Base-by-base conservation (phyloP, 2,797 vertebrate species). In the Gadopsis bispinosus region DNA sequence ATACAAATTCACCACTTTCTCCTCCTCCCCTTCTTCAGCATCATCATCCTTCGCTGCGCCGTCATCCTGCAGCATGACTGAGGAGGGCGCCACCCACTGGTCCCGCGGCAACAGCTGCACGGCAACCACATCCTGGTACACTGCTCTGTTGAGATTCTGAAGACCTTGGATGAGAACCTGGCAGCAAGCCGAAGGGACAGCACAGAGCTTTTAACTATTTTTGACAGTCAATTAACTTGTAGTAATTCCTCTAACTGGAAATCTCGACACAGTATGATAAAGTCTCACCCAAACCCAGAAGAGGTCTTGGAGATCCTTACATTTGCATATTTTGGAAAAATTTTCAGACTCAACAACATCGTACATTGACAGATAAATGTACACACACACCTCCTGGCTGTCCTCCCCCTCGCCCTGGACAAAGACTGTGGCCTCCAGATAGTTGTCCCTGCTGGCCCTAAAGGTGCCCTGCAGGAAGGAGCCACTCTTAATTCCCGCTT, bases 161-260 rank as follows among this genome's bases (percentile, higher is more conserved):
- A 99, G 95, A 76, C 98, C 98, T 84, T 99, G 97, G 73, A 99
- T 80, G 64, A 99, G 94, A 93, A 99, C 88, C 98, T 99, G 87
- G 16, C 17, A 74, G 33, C 13, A 64, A 39, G 13, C 1, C 0
- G 2, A 50, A 31, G 10, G 7, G 37, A 59, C 16, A 72, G 1
- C 0, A 17, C 7, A 51, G 17, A 70, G 5, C 8, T 35, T 81
- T 60, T 17, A 48, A 33, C 11, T 22, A 20, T 55, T 29, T 64
- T 12, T 62, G 43, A 43, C 8, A 37, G 43, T 26, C 7, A 9
- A 17, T 11, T 50, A 19, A 35, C 9, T 51, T 58, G 11, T 14
- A 4, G 13, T 53, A 10, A 37, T 29, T 62, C 4, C 22, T 55
- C 22, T 17, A 13, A 47, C 13, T 35, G 7, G 14, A 63, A 65